Percentiles rank a stretch among this genome's conserved stretches.
These are phyloP conservation scores for Rhaphigaster nebulosa DNA, from an alignment of 2,888 invertebrate genomes.

Conservation along the genomic window DNA sequence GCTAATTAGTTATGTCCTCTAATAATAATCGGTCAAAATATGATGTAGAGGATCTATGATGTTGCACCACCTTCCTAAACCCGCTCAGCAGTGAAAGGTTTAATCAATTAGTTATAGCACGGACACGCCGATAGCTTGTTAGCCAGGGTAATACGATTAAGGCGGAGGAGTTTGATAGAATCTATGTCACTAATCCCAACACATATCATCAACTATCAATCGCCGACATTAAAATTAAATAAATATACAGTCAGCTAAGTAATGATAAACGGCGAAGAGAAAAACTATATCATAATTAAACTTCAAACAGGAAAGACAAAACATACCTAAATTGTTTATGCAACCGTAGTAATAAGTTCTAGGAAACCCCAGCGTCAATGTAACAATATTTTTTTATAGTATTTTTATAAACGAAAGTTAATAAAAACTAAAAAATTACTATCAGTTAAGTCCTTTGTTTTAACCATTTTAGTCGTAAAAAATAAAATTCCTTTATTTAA, in stretches of 20 bases:
- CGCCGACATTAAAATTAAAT: background rate
- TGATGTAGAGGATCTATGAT: background rate
- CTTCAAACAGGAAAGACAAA: too few relatives aligned
- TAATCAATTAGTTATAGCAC: constrained; percentile 20
- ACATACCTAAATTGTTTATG: too few relatives aligned
- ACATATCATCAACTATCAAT: background rate
- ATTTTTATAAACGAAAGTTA: too few relatives aligned
- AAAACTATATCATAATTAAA: too few relatives aligned
- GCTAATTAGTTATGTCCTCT: too few relatives aligned
- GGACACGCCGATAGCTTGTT: constrained; percentile 3
- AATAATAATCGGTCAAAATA: background rate
- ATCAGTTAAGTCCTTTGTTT: too few relatives aligned
- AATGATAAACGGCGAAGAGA: background rate
- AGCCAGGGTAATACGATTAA: background rate
- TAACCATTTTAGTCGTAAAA: too few relatives aligned
- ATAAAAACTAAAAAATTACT: too few relatives aligned
- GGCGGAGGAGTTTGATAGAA: background rate
- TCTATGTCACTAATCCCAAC: background rate
- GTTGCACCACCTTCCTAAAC: background rate
- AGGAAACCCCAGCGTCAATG: too few relatives aligned
- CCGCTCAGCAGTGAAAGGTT: background rate
- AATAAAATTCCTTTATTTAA: too few relatives aligned
- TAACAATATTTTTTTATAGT: too few relatives aligned
- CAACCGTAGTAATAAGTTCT: too few relatives aligned
- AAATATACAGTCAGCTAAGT: background rate